Evolutionary conservation across 2,797 vertebrate species (phyloP).

Genomic region (Spheniscus humboldti): DNA sequence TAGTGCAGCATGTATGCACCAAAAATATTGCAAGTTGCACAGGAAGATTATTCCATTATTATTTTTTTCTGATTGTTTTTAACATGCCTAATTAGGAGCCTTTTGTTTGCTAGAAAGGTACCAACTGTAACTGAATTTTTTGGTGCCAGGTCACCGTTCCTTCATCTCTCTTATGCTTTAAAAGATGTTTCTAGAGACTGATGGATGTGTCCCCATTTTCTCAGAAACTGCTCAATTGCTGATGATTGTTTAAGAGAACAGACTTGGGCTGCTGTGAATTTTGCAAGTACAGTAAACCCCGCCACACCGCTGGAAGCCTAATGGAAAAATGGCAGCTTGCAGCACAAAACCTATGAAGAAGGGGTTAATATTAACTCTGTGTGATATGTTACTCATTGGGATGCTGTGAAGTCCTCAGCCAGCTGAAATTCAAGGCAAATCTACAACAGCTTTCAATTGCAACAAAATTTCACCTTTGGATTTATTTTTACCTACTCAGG

Average conservation of each 20-base stretch:
- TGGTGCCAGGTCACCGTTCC: fast-evolving
- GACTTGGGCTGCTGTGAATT: neutral
- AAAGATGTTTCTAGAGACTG: neutral
- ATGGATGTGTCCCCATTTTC: neutral
- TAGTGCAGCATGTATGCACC: fast-evolving
- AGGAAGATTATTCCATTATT: neutral
- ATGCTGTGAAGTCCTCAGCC: neutral
- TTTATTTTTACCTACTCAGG: neutral
- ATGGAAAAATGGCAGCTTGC: neutral
- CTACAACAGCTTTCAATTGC: neutral
- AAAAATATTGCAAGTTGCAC: neutral
- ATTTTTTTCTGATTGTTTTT: neutral
- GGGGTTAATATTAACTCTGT: neutral
- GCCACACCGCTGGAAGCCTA: neutral
- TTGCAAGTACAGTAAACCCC: neutral
- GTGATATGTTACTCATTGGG: neutral
- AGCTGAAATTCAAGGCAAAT: neutral
- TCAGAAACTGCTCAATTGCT: neutral
- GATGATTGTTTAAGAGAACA: neutral
- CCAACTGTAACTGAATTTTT: neutral
- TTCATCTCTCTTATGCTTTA: neutral
- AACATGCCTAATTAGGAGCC: neutral
- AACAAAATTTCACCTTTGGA: neutral
- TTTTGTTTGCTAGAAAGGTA: neutral
- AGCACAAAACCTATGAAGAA: neutral